Conservation (phyloP, 2,113 vertebrate genomes). For the Paracanthobrama guichenoti region DNA sequence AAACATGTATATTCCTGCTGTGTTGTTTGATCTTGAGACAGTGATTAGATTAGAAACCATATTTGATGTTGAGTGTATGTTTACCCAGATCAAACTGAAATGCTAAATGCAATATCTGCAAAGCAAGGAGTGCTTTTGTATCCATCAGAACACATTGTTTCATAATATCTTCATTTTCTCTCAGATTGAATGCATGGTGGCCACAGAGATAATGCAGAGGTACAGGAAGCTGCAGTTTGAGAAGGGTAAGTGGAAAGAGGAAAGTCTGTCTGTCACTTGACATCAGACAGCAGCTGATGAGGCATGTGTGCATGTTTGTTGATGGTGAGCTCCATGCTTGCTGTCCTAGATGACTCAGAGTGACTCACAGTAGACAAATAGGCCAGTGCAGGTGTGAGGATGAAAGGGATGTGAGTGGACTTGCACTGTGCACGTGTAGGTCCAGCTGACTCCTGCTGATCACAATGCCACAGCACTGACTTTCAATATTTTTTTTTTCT, state of each 20-base stretch:
- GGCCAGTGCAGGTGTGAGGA: neutral
- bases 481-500: too few relatives aligned
- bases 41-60: neutral
- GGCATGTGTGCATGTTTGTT: constrained; percentile 32
- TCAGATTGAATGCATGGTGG: constrained; percentile 98
- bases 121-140: neutral
- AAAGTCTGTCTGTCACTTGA: constrained; percentile 27
- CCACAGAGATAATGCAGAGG: constrained; percentile 93
- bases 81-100: neutral
- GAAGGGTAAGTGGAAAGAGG: constrained; percentile 81
- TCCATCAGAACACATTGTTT: neutral
- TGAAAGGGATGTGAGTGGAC: constrained; percentile 22
- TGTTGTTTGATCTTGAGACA: neutral
- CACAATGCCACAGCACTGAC: too few relatives aligned
- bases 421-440: constrained; percentile 10
- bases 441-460: neutral
- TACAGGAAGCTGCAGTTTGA: constrained; percentile 98
- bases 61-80: neutral
- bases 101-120: neutral
- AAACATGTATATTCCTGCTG: neutral
- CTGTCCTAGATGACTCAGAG: constrained; percentile 20
- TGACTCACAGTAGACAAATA: constrained; percentile 8
- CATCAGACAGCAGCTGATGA: neutral
- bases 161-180: constrained; percentile 29
- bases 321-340: constrained; percentile 12